phyloP scores from a whole-genome alignment of 2,797 vertebrate species.

The Nyctibius grandis region DNA sequence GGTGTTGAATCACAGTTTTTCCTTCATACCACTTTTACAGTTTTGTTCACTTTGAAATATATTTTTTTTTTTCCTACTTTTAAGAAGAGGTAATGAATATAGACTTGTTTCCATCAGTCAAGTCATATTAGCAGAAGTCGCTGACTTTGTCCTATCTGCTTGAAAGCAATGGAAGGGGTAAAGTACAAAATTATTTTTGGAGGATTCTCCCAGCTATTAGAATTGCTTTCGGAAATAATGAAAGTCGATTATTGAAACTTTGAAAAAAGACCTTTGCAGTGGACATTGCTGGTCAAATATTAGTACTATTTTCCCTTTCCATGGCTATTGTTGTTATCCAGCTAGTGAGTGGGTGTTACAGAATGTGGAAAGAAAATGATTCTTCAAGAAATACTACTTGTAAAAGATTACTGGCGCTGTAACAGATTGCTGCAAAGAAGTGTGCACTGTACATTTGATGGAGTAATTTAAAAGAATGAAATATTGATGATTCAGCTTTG shows the following conservation, averaged over 20 bases:
- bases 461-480: not conserved
- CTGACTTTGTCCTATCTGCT: not conserved
- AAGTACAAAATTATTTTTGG: not conserved
- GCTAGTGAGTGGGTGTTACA: not conserved
- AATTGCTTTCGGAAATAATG: not conserved
- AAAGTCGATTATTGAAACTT: not conserved
- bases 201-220: not conserved
- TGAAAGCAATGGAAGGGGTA: not conserved
- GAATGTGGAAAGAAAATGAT: not conserved
- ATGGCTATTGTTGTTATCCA: not conserved
- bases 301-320: not conserved
- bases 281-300: not conserved
- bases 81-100: not conserved
- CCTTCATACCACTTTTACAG: not conserved
- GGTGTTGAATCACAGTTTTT: not conserved
- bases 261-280: not conserved
- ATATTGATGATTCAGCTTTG: not conserved
- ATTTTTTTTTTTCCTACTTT: not conserved
- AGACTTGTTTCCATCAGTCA: not conserved
- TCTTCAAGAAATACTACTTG: not conserved
- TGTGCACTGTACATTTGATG: not conserved
- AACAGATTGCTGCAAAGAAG: not conserved
- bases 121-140: not conserved
- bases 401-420: not conserved
- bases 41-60: not conserved